Percentiles rank a stretch among this genome's conserved stretches.
Evolutionary conservation across 2,797 vertebrate species (phyloP).

Genomic region (Arnoldichthys spilopterus): DNA sequence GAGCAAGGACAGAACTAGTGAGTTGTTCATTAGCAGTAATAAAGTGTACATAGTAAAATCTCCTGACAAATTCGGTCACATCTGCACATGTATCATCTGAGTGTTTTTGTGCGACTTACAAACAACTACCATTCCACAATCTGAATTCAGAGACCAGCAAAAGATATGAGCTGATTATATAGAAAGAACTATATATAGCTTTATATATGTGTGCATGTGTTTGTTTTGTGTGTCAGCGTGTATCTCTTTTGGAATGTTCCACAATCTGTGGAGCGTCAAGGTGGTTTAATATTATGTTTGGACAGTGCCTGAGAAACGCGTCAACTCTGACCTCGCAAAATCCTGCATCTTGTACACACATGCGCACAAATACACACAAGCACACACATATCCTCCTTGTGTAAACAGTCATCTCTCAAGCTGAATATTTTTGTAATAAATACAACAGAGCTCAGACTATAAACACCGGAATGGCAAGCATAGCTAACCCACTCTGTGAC

Average conservation of each 20-base stretch:
- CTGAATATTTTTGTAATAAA: slow-evolving; percentile 50
- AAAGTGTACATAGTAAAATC: too few relatives aligned
- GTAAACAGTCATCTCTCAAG: slow-evolving; percentile 39
- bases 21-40: too few relatives aligned
- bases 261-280: slow-evolving; percentile 3
- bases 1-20: too few relatives aligned
- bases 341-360: slow-evolving; percentile 6
- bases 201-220: too few relatives aligned
- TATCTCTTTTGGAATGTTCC: slow-evolving; percentile 43
- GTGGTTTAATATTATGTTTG: slow-evolving; percentile 38
- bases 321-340: slow-evolving; percentile 39
- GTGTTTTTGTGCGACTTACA: too few relatives aligned
- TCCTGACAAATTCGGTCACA: too few relatives aligned
- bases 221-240: too few relatives aligned
- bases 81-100: too few relatives aligned
- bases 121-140: too few relatives aligned
- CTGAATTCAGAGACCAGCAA: too few relatives aligned
- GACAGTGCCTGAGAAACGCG: slow-evolving; percentile 44
- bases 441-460: slow-evolving; percentile 40
- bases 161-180: too few relatives aligned
- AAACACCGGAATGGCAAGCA: slow-evolving; percentile 35
- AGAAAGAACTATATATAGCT: too few relatives aligned
- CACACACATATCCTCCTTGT: slow-evolving; percentile 23
- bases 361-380: neutral
- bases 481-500: slow-evolving; percentile 16